Base-by-base conservation (phyloP, 1,140 invertebrate species). In the Liolophura sinensis region DNA sequence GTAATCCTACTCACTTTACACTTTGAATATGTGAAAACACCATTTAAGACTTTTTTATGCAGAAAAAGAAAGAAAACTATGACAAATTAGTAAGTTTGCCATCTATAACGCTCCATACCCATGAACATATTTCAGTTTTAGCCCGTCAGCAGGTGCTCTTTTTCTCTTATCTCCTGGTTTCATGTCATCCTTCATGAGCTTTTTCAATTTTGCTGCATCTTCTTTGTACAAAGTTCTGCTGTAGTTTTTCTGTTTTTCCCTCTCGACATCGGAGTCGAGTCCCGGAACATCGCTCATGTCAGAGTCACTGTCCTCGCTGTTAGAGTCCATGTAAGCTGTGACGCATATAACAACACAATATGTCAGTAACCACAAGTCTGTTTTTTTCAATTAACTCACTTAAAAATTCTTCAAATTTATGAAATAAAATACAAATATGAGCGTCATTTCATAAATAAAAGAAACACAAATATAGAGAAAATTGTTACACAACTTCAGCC, bases 221-320 rank as follows among this genome's bases (percentile, higher is more conserved):
- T 84, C 82, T 58, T 77, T 75, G 64, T 83, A 82, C 16, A 85
- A 64, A n/a, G 64, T 56, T 31, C 84, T 66, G 20, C 81, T 73
- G 66, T 85, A 85, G 12, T 63, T 70, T 14, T 80, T 77, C 59
- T 84, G 80, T 63, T 84, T 85, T 69, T 85, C 84, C 16, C 71
- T 70, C 66, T 85, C 84, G 16, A 85, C 60, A 69, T 85, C 84
- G 27, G 80, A 82, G 62, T 85, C 84, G 22, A 85, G 25, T 27
- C 74, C 78, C n/a, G 72, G 79, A 40, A 82, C 77, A 73, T 83
- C 83, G n/a, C 80, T 82, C 27, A 83, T 25, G 56, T 84, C 83
- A 7, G 81, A 83, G 66, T 85, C 84, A 74, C 78, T 81, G 14
- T 77, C 83, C 59, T 85, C 84, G 74, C 80, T 82, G 71, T 84